Evolutionary conservation across 2,888 invertebrate genomes (phyloP).

Genomic region (Scaptomyza reducta): DNA sequence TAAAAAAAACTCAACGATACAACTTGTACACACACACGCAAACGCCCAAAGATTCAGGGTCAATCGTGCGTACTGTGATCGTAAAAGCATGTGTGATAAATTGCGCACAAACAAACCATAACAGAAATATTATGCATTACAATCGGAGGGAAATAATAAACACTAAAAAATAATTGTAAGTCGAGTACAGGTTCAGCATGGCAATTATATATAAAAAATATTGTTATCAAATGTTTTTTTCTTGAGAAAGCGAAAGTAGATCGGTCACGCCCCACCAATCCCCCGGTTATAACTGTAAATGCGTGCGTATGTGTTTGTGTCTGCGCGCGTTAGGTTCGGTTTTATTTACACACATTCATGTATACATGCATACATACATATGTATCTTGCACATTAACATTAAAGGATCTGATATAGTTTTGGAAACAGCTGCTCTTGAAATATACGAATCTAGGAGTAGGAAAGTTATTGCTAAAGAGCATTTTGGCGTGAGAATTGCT

Average conservation of each 20-base stretch:
- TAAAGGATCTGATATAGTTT: no score
- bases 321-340: conserved; percentile 9
- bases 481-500: not conserved
- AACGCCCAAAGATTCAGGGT: conserved; percentile 52
- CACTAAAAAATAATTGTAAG: conserved; percentile 17
- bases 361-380: not conserved
- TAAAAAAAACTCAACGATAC: not conserved
- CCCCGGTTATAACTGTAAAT: not conserved
- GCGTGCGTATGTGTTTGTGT: conserved; percentile 2
- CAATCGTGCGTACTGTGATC: conserved; percentile 34
- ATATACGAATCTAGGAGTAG: conserved; percentile 3
- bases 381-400: not conserved
- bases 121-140: conserved; percentile 16
- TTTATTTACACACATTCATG: conserved; percentile 23
- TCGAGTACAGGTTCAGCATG: conserved; percentile 42
- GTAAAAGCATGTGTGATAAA: conserved; percentile 20
- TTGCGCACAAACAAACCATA: not conserved
- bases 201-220: conserved; percentile 39
- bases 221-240: conserved; percentile 29
- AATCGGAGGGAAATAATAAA: not conserved
- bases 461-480: not conserved
- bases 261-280: conserved; percentile 16
- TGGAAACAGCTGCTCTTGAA: not conserved
- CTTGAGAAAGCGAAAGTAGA: conserved; percentile 40
- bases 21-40: conserved; percentile 1